Base-by-base conservation (phyloP, 2,797 vertebrate species). In the Pseudochromis fuscus region DNA sequence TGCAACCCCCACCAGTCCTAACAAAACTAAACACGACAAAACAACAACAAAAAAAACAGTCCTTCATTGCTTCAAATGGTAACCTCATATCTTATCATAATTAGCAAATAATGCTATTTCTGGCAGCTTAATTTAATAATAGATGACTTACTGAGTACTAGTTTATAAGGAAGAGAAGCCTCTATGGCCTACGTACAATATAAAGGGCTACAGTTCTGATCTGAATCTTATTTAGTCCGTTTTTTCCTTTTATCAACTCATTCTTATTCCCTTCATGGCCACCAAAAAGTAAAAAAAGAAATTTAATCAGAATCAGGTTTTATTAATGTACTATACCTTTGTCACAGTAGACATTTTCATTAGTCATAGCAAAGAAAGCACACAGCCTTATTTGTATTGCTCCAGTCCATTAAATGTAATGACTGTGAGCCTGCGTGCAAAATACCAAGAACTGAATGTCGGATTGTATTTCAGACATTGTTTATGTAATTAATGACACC, bases 91-190 rank as follows among this genome's bases (percentile, higher is more conserved):
- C 1, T 9, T n/a, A 40, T 52, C 5, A 60, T 25, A 49, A 35
- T 10, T 30, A 21, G 9, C 37, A 42, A 37, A 46, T 38, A 24
- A 73, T 28, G 10, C 6, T 21, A 3, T 19, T 57, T 72, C 48
- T 50, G 23, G 60, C 31, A n/a, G 8, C 40, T 4, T 0, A 10
- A 37, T 60, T 40, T 9, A 28, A 58, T 16, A 19, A 16, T 3
- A 57, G 5, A 35, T 57, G 33, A 25, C 45, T 65, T 50, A 23
- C 16, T 48, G 48, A 56, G 5, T 24, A 25, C 18, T 59, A 0
- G 8, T 46, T 51, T 60, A 23, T 35, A 51, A 61, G 33, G 42
- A 33, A 59, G 19, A 37, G 61, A 65, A 59, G 25, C 28, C 25
- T 52, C 19, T 3, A 16, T 24, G 48, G 49, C 50, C 49, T 31